Base-by-base conservation (phyloP, 1,140 invertebrate species). In the Ladona fulva region DNA sequence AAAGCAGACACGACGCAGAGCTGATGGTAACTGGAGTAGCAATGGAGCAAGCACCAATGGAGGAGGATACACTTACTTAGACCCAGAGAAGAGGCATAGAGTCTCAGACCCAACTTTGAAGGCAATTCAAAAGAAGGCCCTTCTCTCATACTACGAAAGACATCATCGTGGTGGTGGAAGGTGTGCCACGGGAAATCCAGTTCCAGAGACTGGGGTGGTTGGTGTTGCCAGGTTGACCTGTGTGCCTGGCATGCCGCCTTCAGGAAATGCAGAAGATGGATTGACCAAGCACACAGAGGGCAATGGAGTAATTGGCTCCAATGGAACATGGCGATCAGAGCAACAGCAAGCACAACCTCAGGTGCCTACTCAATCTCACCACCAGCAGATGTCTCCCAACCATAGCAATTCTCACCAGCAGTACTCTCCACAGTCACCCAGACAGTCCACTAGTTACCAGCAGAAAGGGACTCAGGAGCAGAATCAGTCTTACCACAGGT, bases 121-220 rank as follows among this genome's bases (percentile, higher is more conserved):
- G 84, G 93, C 92, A 0, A 92, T 95, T 42, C 94, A 95, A 81
- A 95, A 96, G 84, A 93, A 95, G 82, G 94, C 94, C 0, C 85
- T 96, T 0, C 85, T 95, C 25, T 94, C 93, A 0, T 96, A 94
- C 80, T 95, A 95, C 83, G 93, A 95, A 81, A 87, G 93, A 44
- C 93, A 95, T 81, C 89, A 91, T 76, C 86, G 79, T 16, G 74
- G 44, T 14, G 37, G 75, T 24, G 59, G 77, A 42, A 74, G 19
- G 10, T 7, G 24, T 25, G 14, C 52, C 84, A 83, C 6, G 82
- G 82, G n/a, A 82, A 81, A 76, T 76, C 78, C 78, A 75, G 16
- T 11, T 74, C 78, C 37, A 1, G 24, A 74, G 42, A 24, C 14
- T 22, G 37, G 25, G n/a, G 74, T 42, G 1, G 24, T 66, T 22